phyloP scores from a whole-genome alignment of 2,797 vertebrate genomes.

The Pagetopsis macropterus region DNA sequence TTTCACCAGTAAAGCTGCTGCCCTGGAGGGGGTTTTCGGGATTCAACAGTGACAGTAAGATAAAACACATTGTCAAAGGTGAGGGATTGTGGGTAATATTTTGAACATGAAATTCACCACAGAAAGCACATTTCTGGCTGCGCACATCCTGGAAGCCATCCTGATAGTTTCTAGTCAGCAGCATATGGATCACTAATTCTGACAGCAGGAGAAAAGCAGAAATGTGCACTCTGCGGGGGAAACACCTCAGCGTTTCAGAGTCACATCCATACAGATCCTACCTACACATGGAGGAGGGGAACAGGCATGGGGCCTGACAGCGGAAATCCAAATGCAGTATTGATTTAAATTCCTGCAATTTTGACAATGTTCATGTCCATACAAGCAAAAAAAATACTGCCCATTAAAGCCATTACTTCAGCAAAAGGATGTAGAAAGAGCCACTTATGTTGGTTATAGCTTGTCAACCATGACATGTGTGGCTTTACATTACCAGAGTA shows the following conservation, averaged over 20 bases:
- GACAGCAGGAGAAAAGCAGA: slow-evolving; percentile 25
- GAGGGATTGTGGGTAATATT: slow-evolving; percentile 37
- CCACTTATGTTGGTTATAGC: slow-evolving; percentile 13
- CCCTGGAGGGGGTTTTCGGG: slow-evolving; percentile 10
- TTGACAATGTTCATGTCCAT: slow-evolving; percentile 5
- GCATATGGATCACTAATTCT: slow-evolving; percentile 34
- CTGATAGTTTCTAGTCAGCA: slow-evolving; percentile 44
- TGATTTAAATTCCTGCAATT: slow-evolving; percentile 17
- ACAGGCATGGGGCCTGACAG: slow-evolving; percentile 1
- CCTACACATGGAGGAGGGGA: neutral
- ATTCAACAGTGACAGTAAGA: slow-evolving; percentile 34
- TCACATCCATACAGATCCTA: slow-evolving; percentile 14
- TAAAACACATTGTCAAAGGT: slow-evolving; percentile 34
- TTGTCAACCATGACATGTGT: slow-evolving; percentile 24
- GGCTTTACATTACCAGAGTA: slow-evolving; percentile 35
- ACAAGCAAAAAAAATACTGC: neutral
- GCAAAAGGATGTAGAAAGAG: slow-evolving; percentile 4
- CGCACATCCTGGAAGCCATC: slow-evolving; percentile 15
- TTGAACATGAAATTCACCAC: slow-evolving; percentile 24
- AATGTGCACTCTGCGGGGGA: slow-evolving; percentile 26
- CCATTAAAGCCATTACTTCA: slow-evolving; percentile 42
- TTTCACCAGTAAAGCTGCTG: neutral
- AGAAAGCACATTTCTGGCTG: slow-evolving; percentile 28
- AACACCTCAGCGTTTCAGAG: slow-evolving; percentile 8
- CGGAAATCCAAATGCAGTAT: slow-evolving; percentile 2